phyloP scores from a whole-genome alignment of 2,113 vertebrate genomes.

The Thamnaconus septentrionalis region DNA sequence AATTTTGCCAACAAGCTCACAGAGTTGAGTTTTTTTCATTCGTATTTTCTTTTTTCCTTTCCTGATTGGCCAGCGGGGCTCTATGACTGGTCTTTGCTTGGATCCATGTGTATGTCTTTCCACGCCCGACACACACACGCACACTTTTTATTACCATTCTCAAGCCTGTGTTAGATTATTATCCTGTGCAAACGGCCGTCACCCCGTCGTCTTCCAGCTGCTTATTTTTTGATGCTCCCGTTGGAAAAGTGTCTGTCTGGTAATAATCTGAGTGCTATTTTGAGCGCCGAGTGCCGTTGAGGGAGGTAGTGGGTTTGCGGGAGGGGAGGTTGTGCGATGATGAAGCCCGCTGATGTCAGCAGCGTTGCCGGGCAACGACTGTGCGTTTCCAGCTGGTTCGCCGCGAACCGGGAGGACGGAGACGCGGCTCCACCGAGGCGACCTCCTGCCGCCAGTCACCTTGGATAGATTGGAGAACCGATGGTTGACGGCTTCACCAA shows the following conservation, averaged over 20 bases:
- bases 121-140: too few relatives aligned
- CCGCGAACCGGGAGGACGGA: neutral
- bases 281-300: conserved; percentile 61
- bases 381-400: conserved; percentile 71
- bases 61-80: neutral
- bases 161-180: too few relatives aligned
- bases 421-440: too few relatives aligned
- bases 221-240: conserved; percentile 19
- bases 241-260: conserved; percentile 51
- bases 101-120: too few relatives aligned
- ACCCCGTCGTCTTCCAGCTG: neutral
- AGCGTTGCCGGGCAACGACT: conserved; percentile 77
- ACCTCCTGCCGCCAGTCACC: too few relatives aligned
- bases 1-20: conserved; percentile 15
- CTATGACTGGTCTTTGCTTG: conserved; percentile 5
- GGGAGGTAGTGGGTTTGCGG: conserved; percentile 6
- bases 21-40: conserved; percentile 16
- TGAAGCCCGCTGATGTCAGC: conserved; percentile 77
- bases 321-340: conserved; percentile 35
- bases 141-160: too few relatives aligned
- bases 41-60: neutral
- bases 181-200: too few relatives aligned
- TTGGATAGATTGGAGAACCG: too few relatives aligned
- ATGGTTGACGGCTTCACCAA: too few relatives aligned
- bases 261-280: conserved; percentile 78